These are phyloP conservation scores for Uloborus plumipes DNA, from an alignment of 2,888 invertebrate genomes.

Conservation along the genomic window DNA sequence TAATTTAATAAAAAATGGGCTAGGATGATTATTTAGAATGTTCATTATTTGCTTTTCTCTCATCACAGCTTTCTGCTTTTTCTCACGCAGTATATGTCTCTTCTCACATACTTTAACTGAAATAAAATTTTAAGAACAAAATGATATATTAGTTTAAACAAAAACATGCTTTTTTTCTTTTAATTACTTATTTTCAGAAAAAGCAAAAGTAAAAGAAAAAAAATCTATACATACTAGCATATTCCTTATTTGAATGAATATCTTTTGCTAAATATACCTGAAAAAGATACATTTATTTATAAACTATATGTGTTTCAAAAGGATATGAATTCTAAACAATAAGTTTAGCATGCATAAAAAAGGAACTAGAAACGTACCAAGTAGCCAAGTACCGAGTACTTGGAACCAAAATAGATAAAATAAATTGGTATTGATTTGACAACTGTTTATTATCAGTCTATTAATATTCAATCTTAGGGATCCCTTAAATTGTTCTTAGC, in stretches of 20 bases:
- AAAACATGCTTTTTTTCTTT: neutral
- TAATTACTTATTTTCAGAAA: too few relatives aligned
- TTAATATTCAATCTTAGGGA: too few relatives aligned
- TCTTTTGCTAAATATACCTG: constrained; percentile 92
- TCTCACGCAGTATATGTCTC: constrained; percentile 90
- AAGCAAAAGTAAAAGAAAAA: neutral
- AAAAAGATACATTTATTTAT: constrained; percentile 64
- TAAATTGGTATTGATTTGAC: too few relatives aligned
- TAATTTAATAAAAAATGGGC: constrained; percentile 91
- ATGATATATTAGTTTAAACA: neutral
- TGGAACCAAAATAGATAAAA: too few relatives aligned
- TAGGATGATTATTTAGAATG: constrained; percentile 80
- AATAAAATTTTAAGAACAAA: constrained; percentile 70
- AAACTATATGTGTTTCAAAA: too few relatives aligned
- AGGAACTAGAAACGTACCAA: too few relatives aligned
- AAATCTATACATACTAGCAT: constrained; percentile 84
- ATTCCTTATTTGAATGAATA: constrained; percentile 88
- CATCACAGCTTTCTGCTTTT: constrained; percentile 91
- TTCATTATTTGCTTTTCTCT: constrained; percentile 95
- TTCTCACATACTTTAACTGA: constrained; percentile 98
- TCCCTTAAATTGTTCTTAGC: too few relatives aligned
- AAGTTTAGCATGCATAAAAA: too few relatives aligned
- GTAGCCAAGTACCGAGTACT: too few relatives aligned
- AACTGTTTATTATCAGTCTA: too few relatives aligned
- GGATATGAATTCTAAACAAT: too few relatives aligned